These are phyloP conservation scores for Rhagonycha lutea DNA, from an alignment of 2,888 invertebrate species.

Conservation along the genomic window DNA sequence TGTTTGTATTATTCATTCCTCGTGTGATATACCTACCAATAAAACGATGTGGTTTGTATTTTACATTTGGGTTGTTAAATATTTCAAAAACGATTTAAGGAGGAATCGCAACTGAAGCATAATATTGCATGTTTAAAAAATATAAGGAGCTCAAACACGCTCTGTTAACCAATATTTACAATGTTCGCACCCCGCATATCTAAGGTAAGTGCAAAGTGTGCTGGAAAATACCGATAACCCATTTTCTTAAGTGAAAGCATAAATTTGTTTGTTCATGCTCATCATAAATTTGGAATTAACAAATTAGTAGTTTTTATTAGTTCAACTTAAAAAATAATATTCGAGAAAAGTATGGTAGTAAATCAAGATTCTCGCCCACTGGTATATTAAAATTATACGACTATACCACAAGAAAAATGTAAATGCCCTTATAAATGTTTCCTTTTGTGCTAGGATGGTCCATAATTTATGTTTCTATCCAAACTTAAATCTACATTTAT, in stretches of 20 bases:
- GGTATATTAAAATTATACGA: slow-evolving; percentile 41
- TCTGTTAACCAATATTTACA: slow-evolving; percentile 49
- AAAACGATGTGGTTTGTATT: slow-evolving; percentile 3
- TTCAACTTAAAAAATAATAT: slow-evolving; percentile 3
- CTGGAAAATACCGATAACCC: slow-evolving; percentile 31
- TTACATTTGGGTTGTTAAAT: slow-evolving; percentile 11
- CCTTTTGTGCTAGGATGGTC: slow-evolving; percentile 39
- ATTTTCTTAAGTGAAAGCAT: slow-evolving; percentile 30
- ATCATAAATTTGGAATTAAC: slow-evolving; percentile 21
- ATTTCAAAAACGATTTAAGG: slow-evolving; percentile 16
- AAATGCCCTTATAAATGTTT: slow-evolving; percentile 45
- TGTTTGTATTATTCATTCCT: neutral
- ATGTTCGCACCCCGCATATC: slow-evolving; percentile 45
- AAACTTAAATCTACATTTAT: slow-evolving; percentile 19
- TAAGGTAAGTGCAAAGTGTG: slow-evolving; percentile 37
- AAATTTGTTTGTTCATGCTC: slow-evolving; percentile 29
- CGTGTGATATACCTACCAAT: neutral
- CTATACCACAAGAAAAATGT: slow-evolving; percentile 40
- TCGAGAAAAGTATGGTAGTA: slow-evolving; percentile 26
- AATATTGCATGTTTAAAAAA: slow-evolving; percentile 44
- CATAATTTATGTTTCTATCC: slow-evolving; percentile 41
- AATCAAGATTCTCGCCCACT: slow-evolving; percentile 35
- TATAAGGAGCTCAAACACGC: slow-evolving; percentile 47
- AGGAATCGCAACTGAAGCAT: slow-evolving; percentile 30
- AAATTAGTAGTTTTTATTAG: slow-evolving; percentile 15